Evolutionary conservation across 2,888 invertebrate genomes (phyloP), one percentile per base, ranked within the genome.

Genomic region (Xestia sexstrigata): DNA sequence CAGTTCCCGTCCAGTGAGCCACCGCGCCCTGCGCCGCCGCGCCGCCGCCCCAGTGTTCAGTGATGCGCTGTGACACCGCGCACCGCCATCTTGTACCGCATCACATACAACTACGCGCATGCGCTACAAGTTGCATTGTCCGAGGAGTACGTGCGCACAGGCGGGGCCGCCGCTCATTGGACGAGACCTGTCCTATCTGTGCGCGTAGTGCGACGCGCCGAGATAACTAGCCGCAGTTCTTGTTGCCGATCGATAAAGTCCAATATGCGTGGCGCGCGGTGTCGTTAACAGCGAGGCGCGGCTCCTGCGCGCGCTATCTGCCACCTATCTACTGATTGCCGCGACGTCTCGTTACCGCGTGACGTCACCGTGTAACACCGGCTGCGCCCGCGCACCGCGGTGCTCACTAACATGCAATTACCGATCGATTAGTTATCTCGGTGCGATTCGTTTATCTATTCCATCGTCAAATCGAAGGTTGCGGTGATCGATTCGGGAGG

Each of bases 1-100:
- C 63, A 71, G 73, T 8, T n/a, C 69, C 26, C 70, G 66, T 52
- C 78, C 71, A 63, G 73, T 23, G 66, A 66, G 42, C 45, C 62
- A 30, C 8, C n/a, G 42, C 15, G 20, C 60, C 20, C n/a, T n/a
- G n/a, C n/a, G n/a, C n/a, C n/a, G n/a, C n/a, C n/a, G n/a, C n/a
- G n/a, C n/a, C n/a, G n/a, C 60, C n/a, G n/a, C 39, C 3, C 30
- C 63, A 23, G 52, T 45, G 69, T n/a, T 62, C 68, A 68, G 79
- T 30, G n/a, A 42, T n/a, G 30, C 52, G 35, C 60, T 26, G 68
- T 55, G 80, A 70, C 52, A 58, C 84, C 35, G 68, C 47, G 55
- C 65, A 66, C 90, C 91, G 91, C 92, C 91, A 92, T 92, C 88
- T 92, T 92, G 90, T 87, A 84, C 76, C 84, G 87, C 79, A 85